Base-by-base conservation (phyloP, 1,140 invertebrate genomes). In the Atta texana region DNA sequence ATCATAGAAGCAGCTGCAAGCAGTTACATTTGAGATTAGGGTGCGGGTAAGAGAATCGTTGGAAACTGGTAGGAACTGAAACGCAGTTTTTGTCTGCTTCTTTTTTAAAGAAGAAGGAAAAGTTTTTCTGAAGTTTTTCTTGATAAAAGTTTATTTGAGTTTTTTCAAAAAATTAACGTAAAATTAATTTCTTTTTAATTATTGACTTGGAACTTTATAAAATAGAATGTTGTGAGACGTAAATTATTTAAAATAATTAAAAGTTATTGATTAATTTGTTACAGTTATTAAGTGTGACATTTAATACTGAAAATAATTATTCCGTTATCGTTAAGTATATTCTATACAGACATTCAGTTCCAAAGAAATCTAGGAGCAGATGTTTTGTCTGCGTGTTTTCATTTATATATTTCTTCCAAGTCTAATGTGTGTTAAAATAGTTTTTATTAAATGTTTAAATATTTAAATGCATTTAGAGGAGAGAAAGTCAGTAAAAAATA, bases 1-100 rank as follows among this genome's bases (percentile, higher is more conserved):
- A 34, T 80, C 49, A 31, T 61, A 21, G 31, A 59, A 72, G 66
- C 53, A 82, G 34, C 80, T 82, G 80, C 18, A 49, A 69, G 53
- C 68, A 44, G 80, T 63, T 82, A 82, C 24, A 18, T 74, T 12
- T 59, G 34, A 53, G 51, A 82, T 82, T 34, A 72, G 39, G 49
- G 28, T 59, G 34, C 34, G 10, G n/a, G 12, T 81, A 59, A 71
- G 66, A 57, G 24, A 82, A 59, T 59, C 59, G 68, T 31, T 53
- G 16, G 66, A 72, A 18, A 31, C n/a, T 57, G 34, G 3, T 59
- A 55, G 16, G 34, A 72, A 82, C 5, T 21, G 14, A 18, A 6
- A 82, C 34, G 51, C 6, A 12, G 10, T 31, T 44, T 21, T n/a
- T 49, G 12, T 44, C 44, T 64, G 12, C 3, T 63, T 14, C 4